These are phyloP conservation scores for Tipula confusa DNA, from an alignment of 2,888 invertebrate species.

Conservation along the genomic window DNA sequence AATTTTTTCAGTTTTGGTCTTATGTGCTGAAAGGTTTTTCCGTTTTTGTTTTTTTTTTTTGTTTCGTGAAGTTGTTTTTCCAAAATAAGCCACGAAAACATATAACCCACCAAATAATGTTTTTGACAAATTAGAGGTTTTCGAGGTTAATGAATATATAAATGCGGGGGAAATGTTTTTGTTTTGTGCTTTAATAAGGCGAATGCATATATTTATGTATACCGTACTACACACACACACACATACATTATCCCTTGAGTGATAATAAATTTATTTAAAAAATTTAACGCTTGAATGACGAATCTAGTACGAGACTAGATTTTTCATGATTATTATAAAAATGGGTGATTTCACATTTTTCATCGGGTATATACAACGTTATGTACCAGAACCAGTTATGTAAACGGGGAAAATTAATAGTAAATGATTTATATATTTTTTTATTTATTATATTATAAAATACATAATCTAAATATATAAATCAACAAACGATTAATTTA, in stretches of 20 bases:
- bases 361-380: not conserved
- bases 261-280: not conserved
- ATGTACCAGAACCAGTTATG: not conserved
- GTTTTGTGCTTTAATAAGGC: not conserved
- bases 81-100: not conserved
- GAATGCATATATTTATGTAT: too few species aligned
- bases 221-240: not conserved
- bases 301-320: not conserved
- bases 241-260: not conserved
- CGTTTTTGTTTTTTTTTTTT: too few species aligned
- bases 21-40: not conserved
- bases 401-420: not conserved
- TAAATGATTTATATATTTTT: not conserved
- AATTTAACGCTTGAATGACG: not conserved
- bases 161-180: not conserved
- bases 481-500: conserved; percentile 20
- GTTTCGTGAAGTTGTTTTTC: not conserved
- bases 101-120: not conserved
- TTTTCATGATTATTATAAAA: not conserved
- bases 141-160: not conserved
- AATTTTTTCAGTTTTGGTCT: not conserved
- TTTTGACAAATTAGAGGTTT: not conserved
- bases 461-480: not conserved
- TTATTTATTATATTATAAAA: not conserved
- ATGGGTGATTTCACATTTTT: not conserved